These are phyloP conservation scores for Idaea aversata DNA, from an alignment of 2,888 invertebrate species.

Conservation along the genomic window DNA sequence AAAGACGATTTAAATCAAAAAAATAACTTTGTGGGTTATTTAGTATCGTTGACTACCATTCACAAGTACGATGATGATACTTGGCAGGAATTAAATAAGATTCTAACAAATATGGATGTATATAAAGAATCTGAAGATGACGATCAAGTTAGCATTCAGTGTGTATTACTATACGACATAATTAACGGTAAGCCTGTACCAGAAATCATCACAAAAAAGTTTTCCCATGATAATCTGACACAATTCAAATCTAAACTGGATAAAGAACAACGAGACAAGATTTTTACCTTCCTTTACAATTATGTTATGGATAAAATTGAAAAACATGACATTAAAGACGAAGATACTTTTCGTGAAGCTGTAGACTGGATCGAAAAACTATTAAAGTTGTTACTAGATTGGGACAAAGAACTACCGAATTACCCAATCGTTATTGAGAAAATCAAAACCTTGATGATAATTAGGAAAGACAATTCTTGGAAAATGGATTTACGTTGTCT, in stretches of 20 bases:
- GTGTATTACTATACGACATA: slow-evolving; percentile 45
- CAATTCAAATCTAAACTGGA: slow-evolving; percentile 37
- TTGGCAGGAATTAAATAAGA: slow-evolving; percentile 51
- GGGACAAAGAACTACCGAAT: slow-evolving; percentile 47
- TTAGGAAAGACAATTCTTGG: slow-evolving; percentile 45
- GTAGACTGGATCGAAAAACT: slow-evolving; percentile 28
- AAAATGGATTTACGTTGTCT: slow-evolving; percentile 37
- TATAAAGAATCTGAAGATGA: slow-evolving; percentile 37
- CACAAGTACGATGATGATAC: slow-evolving; percentile 42
- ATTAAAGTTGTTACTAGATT: slow-evolving; percentile 45
- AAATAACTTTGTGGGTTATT: slow-evolving; percentile 37
- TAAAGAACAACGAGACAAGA: slow-evolving; percentile 38
- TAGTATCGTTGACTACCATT: slow-evolving; percentile 38
- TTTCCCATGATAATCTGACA: slow-evolving; percentile 40
- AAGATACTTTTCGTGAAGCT: slow-evolving; percentile 32
- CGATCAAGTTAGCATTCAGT: slow-evolving; percentile 37
- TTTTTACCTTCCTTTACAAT: slow-evolving; percentile 51
- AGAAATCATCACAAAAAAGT: slow-evolving; percentile 42
- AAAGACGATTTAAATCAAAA: slow-evolving; percentile 42
- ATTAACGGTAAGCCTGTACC: slow-evolving; percentile 41
- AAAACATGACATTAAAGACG: slow-evolving; percentile 26
- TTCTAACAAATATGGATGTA: slow-evolving; percentile 49
- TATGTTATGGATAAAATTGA: slow-evolving; percentile 32
- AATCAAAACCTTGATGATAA: slow-evolving; percentile 43
- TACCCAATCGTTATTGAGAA: slow-evolving; percentile 45